A percentile compares a stretch with the other conserved stretches of the same genome.
Evolutionary conservation across 1,140 invertebrate genomes (phyloP).

Genomic region (Laodelphax striatellus): DNA sequence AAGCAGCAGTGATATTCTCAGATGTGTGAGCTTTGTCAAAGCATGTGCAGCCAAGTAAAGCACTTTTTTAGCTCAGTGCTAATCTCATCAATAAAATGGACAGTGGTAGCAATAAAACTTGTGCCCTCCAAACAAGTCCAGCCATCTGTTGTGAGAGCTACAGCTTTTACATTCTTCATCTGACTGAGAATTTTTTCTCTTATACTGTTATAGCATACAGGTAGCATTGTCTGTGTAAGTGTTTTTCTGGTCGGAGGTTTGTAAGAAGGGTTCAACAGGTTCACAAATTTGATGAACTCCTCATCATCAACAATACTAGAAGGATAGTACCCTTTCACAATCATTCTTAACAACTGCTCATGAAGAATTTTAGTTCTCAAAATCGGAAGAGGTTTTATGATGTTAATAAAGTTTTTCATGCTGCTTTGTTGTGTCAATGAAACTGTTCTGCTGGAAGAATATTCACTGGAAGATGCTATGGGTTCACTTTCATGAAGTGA

Average conservation of each 20-base stretch:
- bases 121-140: slow-evolving; percentile 20
- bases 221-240: slow-evolving; percentile 19
- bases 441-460: background rate
- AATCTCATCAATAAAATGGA: slow-evolving; percentile 20
- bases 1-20: slow-evolving; percentile 3
- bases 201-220: slow-evolving; percentile 14
- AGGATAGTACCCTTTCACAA: slow-evolving; percentile 23
- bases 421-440: background rate
- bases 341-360: slow-evolving; percentile 22
- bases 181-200: slow-evolving; percentile 12
- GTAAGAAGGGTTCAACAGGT: slow-evolving; percentile 22
- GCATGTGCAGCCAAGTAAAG: slow-evolving; percentile 16
- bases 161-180: slow-evolving; percentile 11
- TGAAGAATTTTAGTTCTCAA: slow-evolving; percentile 17
- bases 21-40: slow-evolving; percentile 12
- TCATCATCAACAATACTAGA: slow-evolving; percentile 23
- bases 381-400: background rate
- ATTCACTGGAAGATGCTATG: background rate
- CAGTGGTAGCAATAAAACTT: slow-evolving; percentile 18
- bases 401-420: background rate
- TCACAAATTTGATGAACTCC: slow-evolving; percentile 21
- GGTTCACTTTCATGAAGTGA: background rate
- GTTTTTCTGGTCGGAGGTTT: slow-evolving; percentile 23
- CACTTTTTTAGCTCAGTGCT: slow-evolving; percentile 10
- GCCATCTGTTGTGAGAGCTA: slow-evolving; percentile 21